A percentile compares a stretch with the other conserved stretches of the same genome.
phyloP scores from a whole-genome alignment of 2,113 vertebrate genomes.

The Lampris incognitus region DNA sequence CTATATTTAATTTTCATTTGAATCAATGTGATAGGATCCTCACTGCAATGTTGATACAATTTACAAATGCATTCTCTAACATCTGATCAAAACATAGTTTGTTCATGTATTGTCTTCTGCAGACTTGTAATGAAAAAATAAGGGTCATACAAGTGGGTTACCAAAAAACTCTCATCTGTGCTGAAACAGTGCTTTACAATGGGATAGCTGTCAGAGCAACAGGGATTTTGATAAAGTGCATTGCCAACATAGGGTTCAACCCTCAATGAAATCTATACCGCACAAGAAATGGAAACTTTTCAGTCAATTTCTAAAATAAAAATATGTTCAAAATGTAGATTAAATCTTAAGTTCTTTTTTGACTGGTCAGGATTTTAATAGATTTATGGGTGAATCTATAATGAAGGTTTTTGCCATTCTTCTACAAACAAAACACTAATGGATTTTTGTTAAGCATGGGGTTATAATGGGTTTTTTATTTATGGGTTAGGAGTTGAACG shows the following conservation, averaged over 20 bases:
- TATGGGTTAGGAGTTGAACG: too few species aligned
- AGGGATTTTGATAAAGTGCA: constrained; percentile 2
- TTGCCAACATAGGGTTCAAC: constrained; percentile 2
- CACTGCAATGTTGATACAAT: background rate
- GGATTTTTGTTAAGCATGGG: constrained; percentile 21
- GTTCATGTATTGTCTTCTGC: background rate
- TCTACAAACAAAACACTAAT: background rate
- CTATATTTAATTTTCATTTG: constrained; percentile 23
- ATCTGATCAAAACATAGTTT: constrained; percentile 13
- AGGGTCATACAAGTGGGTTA: constrained; percentile 8
- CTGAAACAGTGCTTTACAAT: constrained; percentile 25
- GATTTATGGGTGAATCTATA: background rate
- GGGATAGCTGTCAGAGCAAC: constrained; percentile 15
- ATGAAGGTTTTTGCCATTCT: constrained; percentile 8
- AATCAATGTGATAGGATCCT: constrained; percentile 16
- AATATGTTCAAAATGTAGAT: background rate
- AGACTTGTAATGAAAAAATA: background rate
- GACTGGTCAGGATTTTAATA: background rate
- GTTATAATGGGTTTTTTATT: background rate
- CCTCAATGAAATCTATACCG: constrained; percentile 3
- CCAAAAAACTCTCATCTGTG: background rate
- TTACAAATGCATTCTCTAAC: constrained; percentile 6
- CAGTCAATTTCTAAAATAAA: too few species aligned
- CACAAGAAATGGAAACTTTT: too few species aligned
- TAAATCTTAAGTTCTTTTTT: too few species aligned